Base-by-base conservation (phyloP, 2,797 vertebrate species). In the Craterocephalus amniculus region DNA sequence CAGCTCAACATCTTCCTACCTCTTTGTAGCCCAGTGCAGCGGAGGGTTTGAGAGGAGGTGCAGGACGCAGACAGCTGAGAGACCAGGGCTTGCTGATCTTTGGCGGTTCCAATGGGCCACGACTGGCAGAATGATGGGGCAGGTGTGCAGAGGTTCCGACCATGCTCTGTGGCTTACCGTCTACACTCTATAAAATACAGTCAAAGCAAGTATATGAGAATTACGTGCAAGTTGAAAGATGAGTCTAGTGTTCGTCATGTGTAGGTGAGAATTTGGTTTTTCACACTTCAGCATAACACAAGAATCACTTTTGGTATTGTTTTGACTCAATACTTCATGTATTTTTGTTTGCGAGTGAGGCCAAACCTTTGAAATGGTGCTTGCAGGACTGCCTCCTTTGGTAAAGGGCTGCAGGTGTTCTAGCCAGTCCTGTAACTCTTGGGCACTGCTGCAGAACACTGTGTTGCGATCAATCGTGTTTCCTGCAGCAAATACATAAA, bases 1-100 rank as follows among this genome's bases (percentile, higher is more conserved):
- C 35, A 22, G 32, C 55, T 63, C 52, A 51, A 4, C 9, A 40
- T 7, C 20, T 58, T 67, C 89, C 89, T 96, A 99, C 98, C 96
- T 99, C 97, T 94, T 99, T 99, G 92, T 98, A 99, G 78, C 97
- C 95, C 89, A 99, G 94, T 0, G 98, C 98, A n/a, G 97, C 97
- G 0, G 97, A 99, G 0, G 97, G 97, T 76, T 96, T 96, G 84
- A 99, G 97, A 0, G 98, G 97, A n/a, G 98, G 97, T 2, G 97
- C 97, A 0, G 98, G 98, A 58, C 98, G 95, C 65, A 99, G 95
- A 84, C 98, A 99, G 93, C 98, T 99, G 83, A 99, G 90, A 70
- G 96, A 98, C 98, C 98, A 99, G 1, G 97, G 96, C 83, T 99
- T 99, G 89, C 95, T 94, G 86, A 94, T 95, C 87, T 96, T 98